Base-by-base conservation (phyloP, 53 echinoderm and acorn worm genomes). In the Patiria pectinifera region DNA sequence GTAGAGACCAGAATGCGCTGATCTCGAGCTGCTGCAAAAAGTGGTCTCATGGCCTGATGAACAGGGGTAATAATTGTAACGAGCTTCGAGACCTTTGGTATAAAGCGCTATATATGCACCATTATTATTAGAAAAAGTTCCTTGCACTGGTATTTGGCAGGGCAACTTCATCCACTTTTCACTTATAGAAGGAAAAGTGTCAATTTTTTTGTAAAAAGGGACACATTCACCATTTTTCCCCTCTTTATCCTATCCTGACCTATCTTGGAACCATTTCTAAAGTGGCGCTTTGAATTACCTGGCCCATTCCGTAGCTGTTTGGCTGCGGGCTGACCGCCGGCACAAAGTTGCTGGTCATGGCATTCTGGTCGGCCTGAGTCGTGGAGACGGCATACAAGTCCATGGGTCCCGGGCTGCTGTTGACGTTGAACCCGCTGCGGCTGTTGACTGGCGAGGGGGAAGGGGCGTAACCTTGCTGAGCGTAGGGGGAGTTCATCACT, bases 311-410 rank as follows among this genome's bases (percentile, higher is more conserved):
- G 82, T 95, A 98, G 93, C 88, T 94, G 82, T 96, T 96, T 24
- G 99, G 99, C 86, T 98, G 99, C 59, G 99, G 99, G 91, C 99
- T 98, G 75, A 95, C 94, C 59, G 99, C 94, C 88, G 92, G 97
- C 23, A 97, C 93, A 83, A 93, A 98, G 77, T 94, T 89, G 44
- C 96, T 96, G 60, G 93, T 94, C 83, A 96, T 92, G 23, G 93
- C 93, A 53, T 95, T 95, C 80, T 97, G 95, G 74, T 97, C 96
- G 44, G 90, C 90, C 48, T 94, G 91, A 48, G 94, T 91, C 59
- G 95, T 92, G 46, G 96, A 95, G 69, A 94, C 92, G 9, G 95
- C 95, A 59, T 98, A 98, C 84, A 98, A 83, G 92, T 98, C 99
- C 92, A 97, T 95, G 49, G 99, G 99, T 35, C 99, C 96, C 16